Evolutionary conservation across 2,113 vertebrate genomes (phyloP).

Genomic region (Morone saxatilis): DNA sequence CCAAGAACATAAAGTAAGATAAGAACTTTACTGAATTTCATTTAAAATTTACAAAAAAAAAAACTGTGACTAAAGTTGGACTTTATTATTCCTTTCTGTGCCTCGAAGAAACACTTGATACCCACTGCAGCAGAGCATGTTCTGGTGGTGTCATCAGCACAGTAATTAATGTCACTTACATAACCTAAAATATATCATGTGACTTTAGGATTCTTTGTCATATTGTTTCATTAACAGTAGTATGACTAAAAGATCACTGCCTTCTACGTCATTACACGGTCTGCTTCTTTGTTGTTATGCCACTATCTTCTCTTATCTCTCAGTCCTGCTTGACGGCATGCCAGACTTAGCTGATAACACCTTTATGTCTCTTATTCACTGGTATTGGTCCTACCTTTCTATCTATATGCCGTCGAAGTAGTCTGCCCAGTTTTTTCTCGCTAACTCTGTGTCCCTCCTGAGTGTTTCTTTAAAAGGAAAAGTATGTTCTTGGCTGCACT

Average conservation of each 20-base stretch:
- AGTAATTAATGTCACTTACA: too few relatives aligned
- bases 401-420: not conserved
- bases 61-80: not conserved
- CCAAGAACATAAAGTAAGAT: not conserved
- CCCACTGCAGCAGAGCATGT: too few relatives aligned
- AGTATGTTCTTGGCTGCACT: slow-evolving; percentile 70
- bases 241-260: not conserved
- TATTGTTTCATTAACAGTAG: slow-evolving; percentile 14
- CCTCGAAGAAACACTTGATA: too few relatives aligned
- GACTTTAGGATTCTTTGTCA: not conserved
- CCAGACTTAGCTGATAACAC: slow-evolving; percentile 49
- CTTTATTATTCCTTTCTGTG: too few relatives aligned
- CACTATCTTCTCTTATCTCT: slow-evolving; percentile 38
- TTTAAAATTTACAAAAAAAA: not conserved
- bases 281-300: slow-evolving; percentile 24
- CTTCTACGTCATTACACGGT: slow-evolving; percentile 23
- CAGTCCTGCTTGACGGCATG: slow-evolving; percentile 13
- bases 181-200: not conserved
- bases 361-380: not conserved
- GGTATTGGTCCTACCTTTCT: slow-evolving; percentile 19
- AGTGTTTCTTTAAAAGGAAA: slow-evolving; percentile 80
- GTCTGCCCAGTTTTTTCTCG: slow-evolving; percentile 15
- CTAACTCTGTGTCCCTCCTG: not conserved
- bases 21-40: not conserved
- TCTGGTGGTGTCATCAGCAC: not conserved